Base-by-base conservation (phyloP, 92 coral and sea anemone genomes). In the Plumapathes pennacea region DNA sequence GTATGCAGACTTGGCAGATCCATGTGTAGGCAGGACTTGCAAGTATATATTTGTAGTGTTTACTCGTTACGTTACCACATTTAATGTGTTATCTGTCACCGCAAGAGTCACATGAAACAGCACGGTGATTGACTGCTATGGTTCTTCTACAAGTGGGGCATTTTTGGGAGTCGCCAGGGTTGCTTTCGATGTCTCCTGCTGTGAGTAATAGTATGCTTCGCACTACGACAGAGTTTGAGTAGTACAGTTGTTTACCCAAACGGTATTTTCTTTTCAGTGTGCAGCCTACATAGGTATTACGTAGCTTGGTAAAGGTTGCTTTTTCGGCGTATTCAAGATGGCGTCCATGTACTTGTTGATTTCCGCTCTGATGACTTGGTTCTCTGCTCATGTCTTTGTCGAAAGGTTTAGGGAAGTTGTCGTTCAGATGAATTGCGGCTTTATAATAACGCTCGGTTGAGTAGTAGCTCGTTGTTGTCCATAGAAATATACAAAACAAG, bases 111-210 rank as follows among this genome's bases (percentile, higher is more conserved):
- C 61, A 54, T 29, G 42, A 26, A 15, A 54, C 61, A 3, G 61
- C 61, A 21, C 39, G 25, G 42, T 54, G 61, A 30, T 54, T 3
- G 0, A 29, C 40, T 5, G 61, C 61, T 1, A 54, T 32, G 7
- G 61, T 54, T 54, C 61, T 29, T 29, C 13, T 23, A 18, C 45
- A 54, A 1, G 21, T 4, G 27, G 3, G 36, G 61, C 61, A 54
- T 32, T 54, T 54, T 32, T 40, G 61, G 0, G 1, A 9, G 25
- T 46, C 23, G 18, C 58, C 38, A 4, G 58, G 58, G 32, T 51
- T 46, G 27, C 10, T 46, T 19, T 46, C 52, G 3, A 46, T 46
- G 13, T 4, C 52, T 19, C 52, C 52, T 22, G 52, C 52, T 15
- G 4, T n/a, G 22, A 46, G 26, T 46, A 46, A 3, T 13, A 51